Evolutionary conservation across 2,888 invertebrate species (phyloP).

Genomic region (Drosophila sordidapex): DNA sequence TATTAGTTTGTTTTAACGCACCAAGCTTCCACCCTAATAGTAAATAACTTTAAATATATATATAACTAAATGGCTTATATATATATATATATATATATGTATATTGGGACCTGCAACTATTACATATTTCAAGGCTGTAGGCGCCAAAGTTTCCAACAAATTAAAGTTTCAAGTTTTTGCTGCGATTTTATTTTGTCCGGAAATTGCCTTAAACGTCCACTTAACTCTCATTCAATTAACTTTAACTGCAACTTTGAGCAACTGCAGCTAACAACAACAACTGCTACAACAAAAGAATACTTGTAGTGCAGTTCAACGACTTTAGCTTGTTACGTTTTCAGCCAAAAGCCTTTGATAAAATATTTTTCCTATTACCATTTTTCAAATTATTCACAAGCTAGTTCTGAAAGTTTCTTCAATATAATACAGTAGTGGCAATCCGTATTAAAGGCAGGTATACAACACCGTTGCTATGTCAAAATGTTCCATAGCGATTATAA

Average conservation of each 20-base stretch:
- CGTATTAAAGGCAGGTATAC: not conserved
- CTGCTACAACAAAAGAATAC: slow-evolving; percentile 17
- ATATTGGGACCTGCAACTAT: slow-evolving; percentile 7
- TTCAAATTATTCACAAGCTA: slow-evolving; percentile 39
- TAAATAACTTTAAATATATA: not conserved
- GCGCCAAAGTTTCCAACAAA: slow-evolving; percentile 45
- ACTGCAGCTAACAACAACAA: slow-evolving; percentile 32
- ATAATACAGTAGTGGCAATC: not conserved
- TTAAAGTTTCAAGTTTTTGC: slow-evolving; percentile 53
- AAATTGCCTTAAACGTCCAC: slow-evolving; percentile 74
- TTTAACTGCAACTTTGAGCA: slow-evolving; percentile 60
- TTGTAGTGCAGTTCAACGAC: slow-evolving; percentile 57
- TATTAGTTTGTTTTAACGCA: slow-evolving; percentile 54
- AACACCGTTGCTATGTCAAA: not conserved
- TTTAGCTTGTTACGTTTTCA: slow-evolving; percentile 41
- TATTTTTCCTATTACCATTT: slow-evolving; percentile 12
- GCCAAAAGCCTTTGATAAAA: slow-evolving; percentile 1
- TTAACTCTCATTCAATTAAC: slow-evolving; percentile 70
- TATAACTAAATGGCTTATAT: slow-evolving; percentile 5
- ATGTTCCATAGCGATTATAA: not conserved
- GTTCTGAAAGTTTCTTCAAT: slow-evolving; percentile 22
- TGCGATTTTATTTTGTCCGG: slow-evolving; percentile 46
- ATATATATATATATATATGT: not conserved
- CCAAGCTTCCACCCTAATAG: slow-evolving; percentile 27
- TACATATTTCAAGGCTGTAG: slow-evolving; percentile 31